A percentile compares a stretch with the other conserved stretches of the same genome.
Conservation (phyloP, 2,888 invertebrate species). For the Drosophila paramelanica region DNA sequence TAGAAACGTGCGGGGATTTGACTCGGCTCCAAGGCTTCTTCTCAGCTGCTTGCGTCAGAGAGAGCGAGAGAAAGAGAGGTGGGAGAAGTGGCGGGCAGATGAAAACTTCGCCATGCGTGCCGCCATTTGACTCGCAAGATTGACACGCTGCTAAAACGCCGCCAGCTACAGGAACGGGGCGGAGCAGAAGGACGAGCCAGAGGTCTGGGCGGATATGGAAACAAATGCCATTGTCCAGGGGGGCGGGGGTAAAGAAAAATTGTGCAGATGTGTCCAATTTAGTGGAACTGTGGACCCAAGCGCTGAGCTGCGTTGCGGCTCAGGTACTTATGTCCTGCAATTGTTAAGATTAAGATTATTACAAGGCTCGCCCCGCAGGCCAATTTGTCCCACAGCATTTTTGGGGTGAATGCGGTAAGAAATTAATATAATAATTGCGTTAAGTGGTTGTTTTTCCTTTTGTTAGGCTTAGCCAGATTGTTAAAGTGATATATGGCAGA, state of each 20-base stretch:
- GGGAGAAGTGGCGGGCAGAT: constrained; percentile 8
- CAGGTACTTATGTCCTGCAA: constrained; percentile 57
- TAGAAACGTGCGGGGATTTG: constrained; percentile 76
- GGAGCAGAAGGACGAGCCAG: constrained; percentile 17
- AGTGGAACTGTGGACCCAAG: constrained; percentile 62
- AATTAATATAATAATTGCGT: constrained; percentile 75
- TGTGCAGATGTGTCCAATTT: constrained; percentile 77
- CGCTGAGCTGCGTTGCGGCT: constrained; percentile 25
- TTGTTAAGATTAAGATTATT: constrained; percentile 56
- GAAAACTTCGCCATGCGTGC: constrained; percentile 76
- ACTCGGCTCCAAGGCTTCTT: constrained; percentile 31
- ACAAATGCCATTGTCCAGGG: constrained; percentile 42
- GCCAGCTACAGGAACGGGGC: constrained; percentile 28
- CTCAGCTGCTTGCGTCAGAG: not conserved
- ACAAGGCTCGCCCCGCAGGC: constrained; percentile 21
- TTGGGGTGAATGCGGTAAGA: constrained; percentile 43
- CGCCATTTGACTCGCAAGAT: constrained; percentile 76
- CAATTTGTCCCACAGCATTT: constrained; percentile 23
- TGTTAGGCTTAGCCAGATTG: constrained; percentile 10
- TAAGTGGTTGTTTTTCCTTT: constrained; percentile 58
- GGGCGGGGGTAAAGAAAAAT: constrained; percentile 42
- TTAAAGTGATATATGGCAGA: constrained; percentile 30
- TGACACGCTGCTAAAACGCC: constrained; percentile 76
- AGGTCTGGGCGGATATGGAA: constrained; percentile 21
- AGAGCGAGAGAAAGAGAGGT: not conserved